These are phyloP conservation scores for Metacarcinus magister DNA, from an alignment of 2,888 invertebrate species.

Conservation along the genomic window DNA sequence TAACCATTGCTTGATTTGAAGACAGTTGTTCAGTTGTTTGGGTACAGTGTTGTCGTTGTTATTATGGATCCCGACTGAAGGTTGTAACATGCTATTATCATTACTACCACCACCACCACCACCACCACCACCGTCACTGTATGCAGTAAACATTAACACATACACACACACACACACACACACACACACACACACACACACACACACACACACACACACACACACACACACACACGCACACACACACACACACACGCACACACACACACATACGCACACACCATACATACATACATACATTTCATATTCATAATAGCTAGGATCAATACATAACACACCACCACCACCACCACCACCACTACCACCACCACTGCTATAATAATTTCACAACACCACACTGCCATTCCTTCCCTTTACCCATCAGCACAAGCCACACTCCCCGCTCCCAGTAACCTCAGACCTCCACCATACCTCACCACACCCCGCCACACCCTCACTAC, in stretches of 20 bases:
- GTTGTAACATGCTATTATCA: too few relatives aligned
- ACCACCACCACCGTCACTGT: too few relatives aligned
- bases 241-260: slow-evolving; percentile 61
- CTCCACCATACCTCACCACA: neutral
- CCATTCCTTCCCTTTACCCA: too few relatives aligned
- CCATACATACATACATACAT: neutral
- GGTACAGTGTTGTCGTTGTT: too few relatives aligned
- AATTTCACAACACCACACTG: too few relatives aligned
- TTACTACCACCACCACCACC: too few relatives aligned
- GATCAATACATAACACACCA: neutral
- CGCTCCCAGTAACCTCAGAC: neutral
- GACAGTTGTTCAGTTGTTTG: too few relatives aligned
- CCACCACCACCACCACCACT: slow-evolving; percentile 4
- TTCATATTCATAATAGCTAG: neutral
- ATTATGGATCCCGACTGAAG: too few relatives aligned
- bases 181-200: neutral
- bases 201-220: slow-evolving; percentile 60
- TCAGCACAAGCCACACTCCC: neutral
- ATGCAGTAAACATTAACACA: too few relatives aligned
- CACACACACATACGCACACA: neutral
- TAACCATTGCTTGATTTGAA: too few relatives aligned
- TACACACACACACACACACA: too few relatives aligned
- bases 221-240: slow-evolving; percentile 59
- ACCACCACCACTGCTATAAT: neutral
- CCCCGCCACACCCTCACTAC: neutral